Conservation (phyloP, 2,888 invertebrate genomes). For the Fissipunctia ypsillon region DNA sequence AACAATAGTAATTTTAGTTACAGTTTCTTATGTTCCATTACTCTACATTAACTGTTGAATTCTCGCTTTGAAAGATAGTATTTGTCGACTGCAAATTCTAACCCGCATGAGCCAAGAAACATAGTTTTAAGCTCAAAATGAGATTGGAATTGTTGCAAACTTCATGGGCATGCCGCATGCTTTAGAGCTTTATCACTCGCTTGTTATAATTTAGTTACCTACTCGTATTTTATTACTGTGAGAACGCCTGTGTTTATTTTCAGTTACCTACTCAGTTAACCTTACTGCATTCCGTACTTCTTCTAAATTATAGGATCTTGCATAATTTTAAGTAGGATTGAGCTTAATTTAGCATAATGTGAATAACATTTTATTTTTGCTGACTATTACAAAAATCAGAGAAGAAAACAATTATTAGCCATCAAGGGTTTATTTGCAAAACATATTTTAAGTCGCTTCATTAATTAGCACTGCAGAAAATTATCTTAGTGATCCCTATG, state of each 20-base stretch:
- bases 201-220: slow-evolving; percentile 51
- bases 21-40: not conserved
- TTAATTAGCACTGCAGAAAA: not conserved
- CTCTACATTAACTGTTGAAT: slow-evolving; percentile 36
- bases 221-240: slow-evolving; percentile 24
- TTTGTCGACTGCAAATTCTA: slow-evolving; percentile 51
- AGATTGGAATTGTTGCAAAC: slow-evolving; percentile 60
- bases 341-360: too few species aligned
- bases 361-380: too few species aligned
- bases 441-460: not conserved
- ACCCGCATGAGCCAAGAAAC: slow-evolving; percentile 61
- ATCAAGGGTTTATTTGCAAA: not conserved
- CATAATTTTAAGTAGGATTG: too few species aligned
- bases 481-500: not conserved
- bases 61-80: slow-evolving; percentile 49
- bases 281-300: not conserved
- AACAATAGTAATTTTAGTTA: not conserved
- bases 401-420: not conserved
- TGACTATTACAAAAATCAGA: not conserved
- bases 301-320: not conserved
- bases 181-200: slow-evolving; percentile 41
- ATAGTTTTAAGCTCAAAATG: slow-evolving; percentile 55
- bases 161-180: slow-evolving; percentile 57
- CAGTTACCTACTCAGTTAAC: not conserved
- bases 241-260: slow-evolving; percentile 1